Evolutionary conservation across 2,113 vertebrate species (phyloP).

Genomic region (Bos indicus): DNA sequence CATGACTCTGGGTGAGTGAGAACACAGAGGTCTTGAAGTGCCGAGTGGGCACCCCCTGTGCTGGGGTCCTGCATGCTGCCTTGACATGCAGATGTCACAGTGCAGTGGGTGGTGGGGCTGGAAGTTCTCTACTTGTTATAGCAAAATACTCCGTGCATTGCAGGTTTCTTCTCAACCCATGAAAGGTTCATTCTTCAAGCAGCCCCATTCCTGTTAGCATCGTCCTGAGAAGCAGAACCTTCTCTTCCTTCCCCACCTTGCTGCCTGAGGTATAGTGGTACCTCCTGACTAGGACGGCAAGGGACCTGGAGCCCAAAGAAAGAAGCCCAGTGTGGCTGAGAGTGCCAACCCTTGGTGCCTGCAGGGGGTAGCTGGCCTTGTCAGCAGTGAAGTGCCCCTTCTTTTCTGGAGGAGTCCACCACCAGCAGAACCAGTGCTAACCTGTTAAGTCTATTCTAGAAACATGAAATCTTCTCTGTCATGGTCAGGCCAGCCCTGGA

Average conservation of each 20-base stretch:
- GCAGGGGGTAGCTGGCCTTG: fast-evolving
- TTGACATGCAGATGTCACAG: fast-evolving
- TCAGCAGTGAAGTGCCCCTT: fast-evolving
- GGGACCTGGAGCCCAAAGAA: too few relatives aligned
- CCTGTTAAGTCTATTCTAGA: background rate
- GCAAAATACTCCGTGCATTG: fast-evolving
- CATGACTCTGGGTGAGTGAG: background rate
- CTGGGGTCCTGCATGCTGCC: background rate
- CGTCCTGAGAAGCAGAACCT: background rate
- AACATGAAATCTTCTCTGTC: background rate
- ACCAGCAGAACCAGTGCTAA: background rate
- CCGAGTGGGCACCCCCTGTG: fast-evolving
- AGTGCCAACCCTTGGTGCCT: fast-evolving
- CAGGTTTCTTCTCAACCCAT: background rate
- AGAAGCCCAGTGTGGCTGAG: background rate
- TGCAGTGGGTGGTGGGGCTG: background rate
- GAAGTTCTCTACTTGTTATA: background rate
- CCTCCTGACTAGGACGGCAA: fast-evolving
- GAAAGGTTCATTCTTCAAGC: background rate
- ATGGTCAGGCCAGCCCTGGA: background rate
- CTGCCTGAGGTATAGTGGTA: background rate
- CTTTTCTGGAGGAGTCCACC: background rate
- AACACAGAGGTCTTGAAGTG: background rate
- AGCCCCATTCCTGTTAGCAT: too few relatives aligned
- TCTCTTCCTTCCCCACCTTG: background rate